A percentile compares a stretch with the other conserved stretches of the same genome.
Conservation (phyloP, 2,113 vertebrate genomes). For the Eretmochelys imbricata region DNA sequence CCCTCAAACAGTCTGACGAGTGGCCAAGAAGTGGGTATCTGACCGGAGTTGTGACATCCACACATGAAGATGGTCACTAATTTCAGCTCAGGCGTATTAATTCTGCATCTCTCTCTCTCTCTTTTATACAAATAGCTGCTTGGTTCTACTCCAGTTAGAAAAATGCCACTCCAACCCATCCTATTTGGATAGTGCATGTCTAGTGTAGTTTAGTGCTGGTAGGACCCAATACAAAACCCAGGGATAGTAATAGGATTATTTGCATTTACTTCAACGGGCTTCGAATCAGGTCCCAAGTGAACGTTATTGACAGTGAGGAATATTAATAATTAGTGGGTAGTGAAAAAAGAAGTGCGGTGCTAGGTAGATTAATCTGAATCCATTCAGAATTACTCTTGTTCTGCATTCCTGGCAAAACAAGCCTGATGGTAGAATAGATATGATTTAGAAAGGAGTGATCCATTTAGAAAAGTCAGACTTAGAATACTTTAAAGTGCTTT, state of each 20-base stretch:
- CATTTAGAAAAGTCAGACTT: background rate
- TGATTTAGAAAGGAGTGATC: background rate
- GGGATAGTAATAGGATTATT: background rate
- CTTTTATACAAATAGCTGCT: background rate
- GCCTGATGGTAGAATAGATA: background rate
- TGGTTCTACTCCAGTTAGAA: background rate
- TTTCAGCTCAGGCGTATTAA: background rate
- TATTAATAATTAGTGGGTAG: background rate
- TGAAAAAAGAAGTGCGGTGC: background rate
- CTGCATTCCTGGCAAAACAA: background rate
- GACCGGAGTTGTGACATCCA: background rate
- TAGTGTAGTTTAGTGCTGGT: background rate
- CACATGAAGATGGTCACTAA: background rate
- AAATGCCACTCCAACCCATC: fast-evolving
- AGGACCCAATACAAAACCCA: background rate
- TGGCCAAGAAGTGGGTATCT: background rate
- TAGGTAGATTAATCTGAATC: background rate
- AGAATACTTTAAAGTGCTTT: background rate
- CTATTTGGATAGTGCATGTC: background rate
- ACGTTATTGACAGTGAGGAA: background rate
- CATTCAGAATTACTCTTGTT: background rate
- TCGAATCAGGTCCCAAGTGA: background rate
- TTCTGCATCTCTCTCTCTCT: background rate
- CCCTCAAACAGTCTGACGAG: background rate
- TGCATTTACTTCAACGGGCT: background rate